Evolutionary conservation across 2,797 vertebrate genomes (phyloP).

Genomic region (Adelosebastes latens): DNA sequence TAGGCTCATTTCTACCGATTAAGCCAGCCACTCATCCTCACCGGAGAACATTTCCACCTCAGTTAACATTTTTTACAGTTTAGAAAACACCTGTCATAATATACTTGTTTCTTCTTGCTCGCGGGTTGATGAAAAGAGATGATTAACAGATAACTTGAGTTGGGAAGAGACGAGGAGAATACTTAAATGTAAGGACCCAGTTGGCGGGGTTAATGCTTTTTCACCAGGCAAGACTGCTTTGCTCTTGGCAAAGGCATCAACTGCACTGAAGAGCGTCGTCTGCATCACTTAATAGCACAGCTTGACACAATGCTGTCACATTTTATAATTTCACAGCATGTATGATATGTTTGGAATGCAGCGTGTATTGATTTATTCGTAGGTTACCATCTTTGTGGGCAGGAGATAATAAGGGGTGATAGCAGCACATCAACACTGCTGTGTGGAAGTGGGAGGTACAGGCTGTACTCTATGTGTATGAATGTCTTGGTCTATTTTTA

Average conservation of each 20-base stretch:
- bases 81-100: constrained; percentile 72
- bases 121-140: constrained; percentile 33
- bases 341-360: neutral
- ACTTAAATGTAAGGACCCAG: constrained; percentile 25
- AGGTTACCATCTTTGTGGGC: constrained; percentile 20
- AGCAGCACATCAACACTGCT: constrained; percentile 34
- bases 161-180: constrained; percentile 28
- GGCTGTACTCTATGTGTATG: constrained; percentile 30
- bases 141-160: constrained; percentile 51
- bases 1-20: constrained; percentile 69
- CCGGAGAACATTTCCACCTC: constrained; percentile 62
- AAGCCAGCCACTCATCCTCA: constrained; percentile 57
- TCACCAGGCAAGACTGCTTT: constrained; percentile 22
- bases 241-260: constrained; percentile 44
- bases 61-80: constrained; percentile 66
- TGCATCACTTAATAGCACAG: constrained; percentile 32
- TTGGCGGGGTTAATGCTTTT: constrained; percentile 39
- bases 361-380: constrained; percentile 35
- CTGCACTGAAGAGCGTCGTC: constrained; percentile 24
- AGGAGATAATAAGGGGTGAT: constrained; percentile 20
- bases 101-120: constrained; percentile 24
- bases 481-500: constrained; percentile 49
- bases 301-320: constrained; percentile 29
- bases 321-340: constrained; percentile 18
- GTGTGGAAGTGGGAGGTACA: constrained; percentile 42